Percentiles rank a stretch among this genome's conserved stretches.
Conservation (phyloP, 2,113 vertebrate genomes). For the Stictonetta naevosa region DNA sequence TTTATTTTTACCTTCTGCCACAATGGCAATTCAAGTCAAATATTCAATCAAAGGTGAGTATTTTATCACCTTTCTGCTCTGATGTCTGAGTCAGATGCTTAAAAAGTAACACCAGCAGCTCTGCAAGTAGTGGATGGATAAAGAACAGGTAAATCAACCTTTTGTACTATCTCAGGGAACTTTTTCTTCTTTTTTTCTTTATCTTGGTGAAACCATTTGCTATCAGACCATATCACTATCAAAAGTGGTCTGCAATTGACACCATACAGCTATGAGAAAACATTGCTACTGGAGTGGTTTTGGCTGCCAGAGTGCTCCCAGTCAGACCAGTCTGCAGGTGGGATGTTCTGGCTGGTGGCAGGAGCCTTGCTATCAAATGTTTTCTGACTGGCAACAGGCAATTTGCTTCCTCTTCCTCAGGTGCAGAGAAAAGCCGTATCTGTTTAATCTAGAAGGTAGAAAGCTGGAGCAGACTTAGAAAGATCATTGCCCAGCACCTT, state of each 20-base stretch:
- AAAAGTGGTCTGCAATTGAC: background rate
- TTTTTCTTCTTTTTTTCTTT: background rate
- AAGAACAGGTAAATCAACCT: conserved; percentile 41
- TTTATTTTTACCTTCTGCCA: conserved; percentile 21
- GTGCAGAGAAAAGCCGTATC: background rate
- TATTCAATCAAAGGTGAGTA: conserved; percentile 27
- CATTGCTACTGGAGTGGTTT: background rate
- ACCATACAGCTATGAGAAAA: background rate
- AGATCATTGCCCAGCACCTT: fast-evolving
- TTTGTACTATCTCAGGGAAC: background rate
- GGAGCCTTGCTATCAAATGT: background rate
- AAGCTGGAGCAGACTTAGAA: background rate
- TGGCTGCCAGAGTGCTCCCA: background rate
- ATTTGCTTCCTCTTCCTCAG: background rate
- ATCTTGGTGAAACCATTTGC: background rate
- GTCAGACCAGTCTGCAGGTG: background rate
- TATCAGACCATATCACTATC: background rate
- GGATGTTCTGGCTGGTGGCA: background rate
- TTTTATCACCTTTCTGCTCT: conserved; percentile 44
- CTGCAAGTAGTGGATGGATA: background rate
- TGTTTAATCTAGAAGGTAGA: background rate
- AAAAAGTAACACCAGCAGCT: conserved; percentile 27
- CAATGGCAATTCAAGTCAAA: conserved; percentile 22
- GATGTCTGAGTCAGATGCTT: conserved; percentile 53
- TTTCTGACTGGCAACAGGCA: background rate